Evolutionary conservation across 2,113 vertebrate species (phyloP).

Genomic region (Pseudopipra pipra): DNA sequence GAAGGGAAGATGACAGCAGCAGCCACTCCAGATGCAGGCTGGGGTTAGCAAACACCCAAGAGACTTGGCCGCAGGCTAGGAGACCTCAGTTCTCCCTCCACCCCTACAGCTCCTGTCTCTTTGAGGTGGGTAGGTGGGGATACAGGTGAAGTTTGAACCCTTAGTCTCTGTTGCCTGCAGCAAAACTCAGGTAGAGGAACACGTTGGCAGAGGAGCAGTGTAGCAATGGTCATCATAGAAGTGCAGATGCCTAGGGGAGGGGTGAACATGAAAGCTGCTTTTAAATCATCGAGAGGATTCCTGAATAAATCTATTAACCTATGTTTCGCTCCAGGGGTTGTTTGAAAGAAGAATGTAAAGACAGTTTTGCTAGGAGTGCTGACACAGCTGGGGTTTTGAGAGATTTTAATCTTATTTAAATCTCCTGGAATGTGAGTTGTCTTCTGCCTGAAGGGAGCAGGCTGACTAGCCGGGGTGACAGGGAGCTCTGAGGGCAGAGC

Average conservation of each 20-base stretch:
- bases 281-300: not conserved
- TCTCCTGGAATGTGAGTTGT: not conserved
- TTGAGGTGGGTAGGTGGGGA: not conserved
- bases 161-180: not conserved
- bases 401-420: not conserved
- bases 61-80: not conserved
- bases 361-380: not conserved
- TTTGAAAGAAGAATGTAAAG: slow-evolving; percentile 20
- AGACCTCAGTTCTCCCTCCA: not conserved
- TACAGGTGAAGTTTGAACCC: not conserved
- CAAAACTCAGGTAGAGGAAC: not conserved
- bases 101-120: not conserved
- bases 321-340: not conserved
- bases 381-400: not conserved
- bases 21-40: not conserved
- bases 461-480: not conserved
- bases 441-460: not conserved
- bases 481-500: not conserved
- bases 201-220: not conserved
- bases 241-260: not conserved
- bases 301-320: not conserved
- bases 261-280: not conserved
- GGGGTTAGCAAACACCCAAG: not conserved
- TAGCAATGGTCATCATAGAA: not conserved
- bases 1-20: not conserved